A percentile compares a stretch with the other conserved stretches of the same genome.
Conservation (phyloP, 35 echinoderm and acorn worm species). For the Apostichopus japonicus region DNA sequence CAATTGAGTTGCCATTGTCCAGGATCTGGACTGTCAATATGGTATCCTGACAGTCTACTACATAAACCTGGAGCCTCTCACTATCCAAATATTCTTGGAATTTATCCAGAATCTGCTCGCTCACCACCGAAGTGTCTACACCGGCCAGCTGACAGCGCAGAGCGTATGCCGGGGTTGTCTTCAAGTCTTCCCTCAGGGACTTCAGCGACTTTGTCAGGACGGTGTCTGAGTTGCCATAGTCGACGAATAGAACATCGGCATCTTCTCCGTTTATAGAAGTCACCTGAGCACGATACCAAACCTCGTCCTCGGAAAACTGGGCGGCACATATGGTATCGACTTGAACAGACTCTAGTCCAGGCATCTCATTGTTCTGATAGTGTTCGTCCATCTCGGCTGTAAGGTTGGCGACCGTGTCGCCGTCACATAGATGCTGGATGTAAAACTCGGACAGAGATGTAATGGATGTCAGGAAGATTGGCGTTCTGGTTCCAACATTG, state of each 20-base stretch:
- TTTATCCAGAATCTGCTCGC: neutral
- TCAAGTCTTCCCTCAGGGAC: conserved; percentile 5
- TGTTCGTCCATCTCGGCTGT: conserved; percentile 62
- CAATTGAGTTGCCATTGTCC: conserved; percentile 52
- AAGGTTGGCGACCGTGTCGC: conserved; percentile 23
- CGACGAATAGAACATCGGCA: conserved; percentile 65
- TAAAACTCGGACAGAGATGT: conserved; percentile 23
- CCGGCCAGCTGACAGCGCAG: conserved; percentile 30
- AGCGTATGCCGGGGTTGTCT: neutral
- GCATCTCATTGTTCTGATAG: conserved; percentile 12
- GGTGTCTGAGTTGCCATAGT: conserved; percentile 83
- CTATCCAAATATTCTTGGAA: conserved; percentile 49
- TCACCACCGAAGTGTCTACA: neutral
- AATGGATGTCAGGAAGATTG: conserved; percentile 29
- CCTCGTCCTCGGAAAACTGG: conserved; percentile 80
- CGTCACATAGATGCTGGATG: conserved; percentile 11
- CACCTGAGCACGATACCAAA: conserved; percentile 79
- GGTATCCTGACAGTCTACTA: neutral
- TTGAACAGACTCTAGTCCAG: conserved; percentile 12
- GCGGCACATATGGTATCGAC: conserved; percentile 69
- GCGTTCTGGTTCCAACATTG: neutral
- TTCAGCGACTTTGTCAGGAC: conserved; percentile 52
- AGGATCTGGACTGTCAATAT: conserved; percentile 37
- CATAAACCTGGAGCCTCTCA: conserved; percentile 17
- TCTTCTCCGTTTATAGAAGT: neutral